Percentiles rank a stretch among this genome's conserved stretches.
Conservation (phyloP, 2,797 vertebrate species). For the Pantherophis vulpinus region DNA sequence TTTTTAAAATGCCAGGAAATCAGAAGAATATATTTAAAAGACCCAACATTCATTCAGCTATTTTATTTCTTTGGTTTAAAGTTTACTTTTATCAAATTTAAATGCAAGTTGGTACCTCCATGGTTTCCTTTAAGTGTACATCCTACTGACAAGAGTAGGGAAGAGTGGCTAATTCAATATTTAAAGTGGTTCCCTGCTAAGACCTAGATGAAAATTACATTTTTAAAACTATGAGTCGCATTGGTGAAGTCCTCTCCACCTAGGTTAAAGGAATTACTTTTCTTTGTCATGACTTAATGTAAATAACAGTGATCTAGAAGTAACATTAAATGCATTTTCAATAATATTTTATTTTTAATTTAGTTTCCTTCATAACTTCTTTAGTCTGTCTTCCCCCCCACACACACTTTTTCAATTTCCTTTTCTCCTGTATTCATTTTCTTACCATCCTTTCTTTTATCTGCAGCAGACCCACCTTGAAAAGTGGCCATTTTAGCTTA, state of each 20-base stretch:
- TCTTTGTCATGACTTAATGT: not conserved
- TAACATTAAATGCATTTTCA: not conserved
- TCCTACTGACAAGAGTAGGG: not conserved
- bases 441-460: too few relatives aligned
- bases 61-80: not conserved
- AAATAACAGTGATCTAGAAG: fast-evolving
- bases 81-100: not conserved
- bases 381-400: too few relatives aligned
- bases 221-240: not conserved
- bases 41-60: not conserved
- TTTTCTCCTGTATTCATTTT: not conserved
- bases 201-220: not conserved
- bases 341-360: not conserved
- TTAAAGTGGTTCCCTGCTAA: not conserved
- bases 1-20: not conserved
- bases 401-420: not conserved
- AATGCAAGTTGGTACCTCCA: not conserved
- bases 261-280: not conserved
- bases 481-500: not conserved
- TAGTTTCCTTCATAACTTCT: not conserved
- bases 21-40: not conserved
- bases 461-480: not conserved
- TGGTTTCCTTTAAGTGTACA: not conserved
- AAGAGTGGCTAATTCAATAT: not conserved
- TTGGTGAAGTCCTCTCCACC: not conserved